Percentiles rank a stretch among this genome's conserved stretches.
Conservation (phyloP, 2,888 invertebrate genomes). For the Acronicta psi region DNA sequence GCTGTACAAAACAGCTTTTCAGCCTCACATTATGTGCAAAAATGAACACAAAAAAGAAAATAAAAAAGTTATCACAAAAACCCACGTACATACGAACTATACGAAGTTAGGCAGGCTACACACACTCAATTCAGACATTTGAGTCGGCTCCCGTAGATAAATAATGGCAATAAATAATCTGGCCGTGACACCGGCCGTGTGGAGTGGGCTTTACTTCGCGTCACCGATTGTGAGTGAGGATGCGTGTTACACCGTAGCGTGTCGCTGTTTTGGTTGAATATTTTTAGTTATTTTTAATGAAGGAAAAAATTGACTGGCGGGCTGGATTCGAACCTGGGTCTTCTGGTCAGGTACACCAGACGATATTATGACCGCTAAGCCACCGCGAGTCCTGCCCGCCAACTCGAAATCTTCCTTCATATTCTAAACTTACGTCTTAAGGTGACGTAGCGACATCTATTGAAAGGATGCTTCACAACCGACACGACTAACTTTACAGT, state of each 20-base stretch:
- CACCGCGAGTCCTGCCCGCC: no score
- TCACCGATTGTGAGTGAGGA: constrained; percentile 60
- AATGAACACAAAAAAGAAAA: not conserved
- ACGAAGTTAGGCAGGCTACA: constrained; percentile 46
- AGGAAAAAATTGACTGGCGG: no score
- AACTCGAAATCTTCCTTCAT: no score
- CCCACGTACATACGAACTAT: constrained; percentile 19
- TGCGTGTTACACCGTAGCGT: constrained; percentile 63
- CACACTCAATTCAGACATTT: constrained; percentile 66
- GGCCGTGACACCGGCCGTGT: constrained; percentile 80
- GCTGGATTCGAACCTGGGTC: no score
- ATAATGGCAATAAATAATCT: constrained; percentile 86
- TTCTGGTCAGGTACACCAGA: no score
- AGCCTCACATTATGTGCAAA: not conserved
- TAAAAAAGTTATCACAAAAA: constrained; percentile 16
- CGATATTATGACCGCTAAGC: no score
- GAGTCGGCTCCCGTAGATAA: constrained; percentile 71
- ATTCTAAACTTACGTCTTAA: no score
- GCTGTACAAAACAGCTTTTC: not conserved
- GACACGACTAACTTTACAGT: no score
- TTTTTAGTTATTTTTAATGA: no score
- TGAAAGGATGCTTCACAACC: no score
- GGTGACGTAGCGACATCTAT: no score
- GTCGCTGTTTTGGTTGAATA: no score
- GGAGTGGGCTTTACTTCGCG: constrained; percentile 80